phyloP scores from a whole-genome alignment of 2,797 vertebrate genomes.

The Arrhamphus sclerolepis region DNA sequence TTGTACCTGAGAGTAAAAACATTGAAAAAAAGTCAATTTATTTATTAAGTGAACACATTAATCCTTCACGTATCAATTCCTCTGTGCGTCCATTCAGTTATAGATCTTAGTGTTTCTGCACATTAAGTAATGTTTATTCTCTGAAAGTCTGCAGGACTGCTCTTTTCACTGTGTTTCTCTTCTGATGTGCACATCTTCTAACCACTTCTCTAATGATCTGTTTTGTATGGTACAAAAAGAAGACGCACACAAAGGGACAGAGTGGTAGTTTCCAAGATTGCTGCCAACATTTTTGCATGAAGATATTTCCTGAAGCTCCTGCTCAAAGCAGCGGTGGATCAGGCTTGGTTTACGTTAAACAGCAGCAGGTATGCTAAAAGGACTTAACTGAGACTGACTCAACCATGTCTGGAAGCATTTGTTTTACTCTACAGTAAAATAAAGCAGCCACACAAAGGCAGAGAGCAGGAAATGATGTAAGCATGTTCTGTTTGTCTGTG shows the following conservation, averaged over 20 bases:
- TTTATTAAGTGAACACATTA: not conserved
- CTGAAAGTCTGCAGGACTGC: conserved; percentile 15
- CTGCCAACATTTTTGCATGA: conserved; percentile 4
- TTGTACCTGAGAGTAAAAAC: conserved; percentile 86
- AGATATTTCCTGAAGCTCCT: conserved; percentile 28
- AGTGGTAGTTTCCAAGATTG: conserved; percentile 6
- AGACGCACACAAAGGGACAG: not conserved
- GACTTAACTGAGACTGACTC: not conserved
- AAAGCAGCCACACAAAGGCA: conserved; percentile 20
- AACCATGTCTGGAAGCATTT: too few relatives aligned
- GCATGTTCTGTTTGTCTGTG: conserved; percentile 15
- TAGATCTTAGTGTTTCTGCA: conserved; percentile 7
- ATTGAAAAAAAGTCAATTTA: not conserved
- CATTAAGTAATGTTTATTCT: not conserved
- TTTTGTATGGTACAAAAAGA: conserved; percentile 1
- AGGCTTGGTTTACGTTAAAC: conserved; percentile 38
- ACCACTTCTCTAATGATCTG: conserved; percentile 7
- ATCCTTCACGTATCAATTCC: too few relatives aligned
- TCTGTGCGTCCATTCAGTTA: not conserved
- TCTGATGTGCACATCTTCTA: conserved; percentile 30
- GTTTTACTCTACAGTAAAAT: conserved; percentile 10
- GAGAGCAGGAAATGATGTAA: conserved; percentile 16
- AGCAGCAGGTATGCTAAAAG: conserved; percentile 52
- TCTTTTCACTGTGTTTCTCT: conserved; percentile 15
- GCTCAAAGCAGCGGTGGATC: conserved; percentile 27